These are phyloP conservation scores for Tipula helvola DNA, from an alignment of 2,888 invertebrate species.

Conservation along the genomic window DNA sequence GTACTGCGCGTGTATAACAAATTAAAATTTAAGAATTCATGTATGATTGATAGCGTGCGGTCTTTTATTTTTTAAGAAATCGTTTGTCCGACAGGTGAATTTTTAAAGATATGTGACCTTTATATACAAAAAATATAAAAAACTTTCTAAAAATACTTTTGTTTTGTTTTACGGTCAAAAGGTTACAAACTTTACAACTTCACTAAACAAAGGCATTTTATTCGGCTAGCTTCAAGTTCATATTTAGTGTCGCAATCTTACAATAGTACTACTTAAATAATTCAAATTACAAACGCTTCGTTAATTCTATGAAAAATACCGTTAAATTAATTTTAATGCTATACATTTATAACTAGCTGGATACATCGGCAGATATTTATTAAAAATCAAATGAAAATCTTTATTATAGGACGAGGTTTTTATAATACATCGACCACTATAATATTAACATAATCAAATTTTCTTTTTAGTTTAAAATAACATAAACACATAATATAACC, in stretches of 20 bases:
- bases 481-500: no score
- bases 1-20: background rate
- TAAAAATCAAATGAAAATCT: background rate
- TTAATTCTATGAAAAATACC: background rate
- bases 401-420: background rate
- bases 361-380: background rate
- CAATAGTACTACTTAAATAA: background rate
- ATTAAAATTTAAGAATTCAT: background rate
- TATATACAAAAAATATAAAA: background rate
- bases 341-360: background rate
- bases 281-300: background rate
- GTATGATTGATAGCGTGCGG: background rate
- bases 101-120: background rate
- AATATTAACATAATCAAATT: background rate
- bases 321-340: background rate
- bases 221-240: background rate
- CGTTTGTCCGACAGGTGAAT: background rate
- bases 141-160: background rate
- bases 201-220: background rate
- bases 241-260: background rate
- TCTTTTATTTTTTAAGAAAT: background rate
- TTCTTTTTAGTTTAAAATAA: background rate
- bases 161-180: background rate
- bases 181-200: background rate
- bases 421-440: background rate